Evolutionary conservation across 2,797 vertebrate species (phyloP).

Genomic region (Erithacus rubecula): DNA sequence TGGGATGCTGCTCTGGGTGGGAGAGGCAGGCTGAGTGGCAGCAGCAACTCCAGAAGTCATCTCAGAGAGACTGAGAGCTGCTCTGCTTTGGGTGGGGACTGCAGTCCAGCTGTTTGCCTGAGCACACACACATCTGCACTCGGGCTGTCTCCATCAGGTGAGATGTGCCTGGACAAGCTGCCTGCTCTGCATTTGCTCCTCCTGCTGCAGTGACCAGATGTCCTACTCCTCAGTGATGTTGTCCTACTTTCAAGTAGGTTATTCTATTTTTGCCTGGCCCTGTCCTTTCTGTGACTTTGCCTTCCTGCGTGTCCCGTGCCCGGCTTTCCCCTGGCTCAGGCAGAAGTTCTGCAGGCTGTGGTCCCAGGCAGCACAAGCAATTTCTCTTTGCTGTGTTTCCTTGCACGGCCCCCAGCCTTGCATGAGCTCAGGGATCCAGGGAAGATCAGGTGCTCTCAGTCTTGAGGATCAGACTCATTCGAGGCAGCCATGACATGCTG

Average conservation of each 20-base stretch:
- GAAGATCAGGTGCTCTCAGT: background rate
- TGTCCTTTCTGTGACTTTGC: slow-evolving; percentile 58
- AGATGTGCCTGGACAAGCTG: background rate
- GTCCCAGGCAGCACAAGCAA: background rate
- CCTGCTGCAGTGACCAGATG: slow-evolving; percentile 35
- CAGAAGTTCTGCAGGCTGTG: background rate
- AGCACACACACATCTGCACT: background rate
- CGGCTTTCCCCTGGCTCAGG: background rate
- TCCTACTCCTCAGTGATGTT: background rate
- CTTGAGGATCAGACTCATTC: background rate
- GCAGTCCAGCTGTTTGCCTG: background rate
- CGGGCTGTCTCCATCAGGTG: background rate
- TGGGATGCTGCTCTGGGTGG: background rate
- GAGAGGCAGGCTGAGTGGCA: background rate
- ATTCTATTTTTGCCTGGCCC: slow-evolving; percentile 61
- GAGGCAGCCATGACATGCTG: accelerated
- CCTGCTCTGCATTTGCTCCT: background rate
- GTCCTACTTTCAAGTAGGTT: slow-evolving; percentile 66
- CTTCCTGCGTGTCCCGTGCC: accelerated
- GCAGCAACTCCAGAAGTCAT: background rate
- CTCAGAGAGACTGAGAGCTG: background rate
- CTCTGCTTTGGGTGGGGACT: background rate
- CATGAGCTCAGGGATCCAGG: background rate
- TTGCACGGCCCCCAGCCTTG: background rate
- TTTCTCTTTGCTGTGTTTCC: background rate